These are phyloP conservation scores for Petrocephalus zakoni DNA, from an alignment of 2,113 vertebrate genomes.

Conservation along the genomic window DNA sequence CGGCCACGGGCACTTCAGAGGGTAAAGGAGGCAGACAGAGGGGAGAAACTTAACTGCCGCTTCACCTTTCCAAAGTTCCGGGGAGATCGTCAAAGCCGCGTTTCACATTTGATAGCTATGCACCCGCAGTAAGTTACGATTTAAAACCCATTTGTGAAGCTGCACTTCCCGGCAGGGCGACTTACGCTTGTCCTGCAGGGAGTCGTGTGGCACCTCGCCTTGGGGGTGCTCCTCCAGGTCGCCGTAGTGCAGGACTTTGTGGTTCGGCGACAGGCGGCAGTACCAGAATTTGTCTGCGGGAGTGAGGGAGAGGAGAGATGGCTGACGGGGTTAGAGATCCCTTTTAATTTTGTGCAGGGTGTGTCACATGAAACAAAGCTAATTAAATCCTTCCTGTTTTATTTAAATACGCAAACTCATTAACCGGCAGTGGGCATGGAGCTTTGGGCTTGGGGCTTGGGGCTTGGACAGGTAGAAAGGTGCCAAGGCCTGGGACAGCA, in stretches of 20 bases:
- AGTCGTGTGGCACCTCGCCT: slow-evolving; percentile 92
- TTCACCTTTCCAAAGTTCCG: neutral
- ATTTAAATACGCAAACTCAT: neutral
- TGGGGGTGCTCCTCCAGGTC: slow-evolving; percentile 96
- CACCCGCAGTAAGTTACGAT: neutral
- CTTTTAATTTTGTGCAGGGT: neutral
- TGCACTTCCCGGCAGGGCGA: slow-evolving; percentile 15
- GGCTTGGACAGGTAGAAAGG: slow-evolving; percentile 9
- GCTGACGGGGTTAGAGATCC: neutral
- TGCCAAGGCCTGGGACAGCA: slow-evolving; percentile 19
- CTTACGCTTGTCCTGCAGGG: slow-evolving; percentile 96
- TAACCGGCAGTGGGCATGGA: neutral
- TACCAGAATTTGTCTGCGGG: slow-evolving; percentile 97
- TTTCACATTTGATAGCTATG: neutral
- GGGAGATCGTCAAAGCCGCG: neutral
- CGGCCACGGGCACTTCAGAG: slow-evolving; percentile 88
- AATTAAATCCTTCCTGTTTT: neutral
- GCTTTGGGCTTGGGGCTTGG: no score
- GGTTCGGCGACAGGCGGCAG: slow-evolving; percentile 94
- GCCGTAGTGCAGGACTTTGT: slow-evolving; percentile 98
- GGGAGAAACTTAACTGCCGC: slow-evolving; percentile 20
- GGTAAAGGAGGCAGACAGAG: slow-evolving; percentile 29
- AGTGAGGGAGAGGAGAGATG: slow-evolving; percentile 14
- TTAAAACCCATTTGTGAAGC: neutral
- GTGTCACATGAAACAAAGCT: neutral